Conservation (phyloP, 2,797 vertebrate species). For the Oryzias sinensis region DNA sequence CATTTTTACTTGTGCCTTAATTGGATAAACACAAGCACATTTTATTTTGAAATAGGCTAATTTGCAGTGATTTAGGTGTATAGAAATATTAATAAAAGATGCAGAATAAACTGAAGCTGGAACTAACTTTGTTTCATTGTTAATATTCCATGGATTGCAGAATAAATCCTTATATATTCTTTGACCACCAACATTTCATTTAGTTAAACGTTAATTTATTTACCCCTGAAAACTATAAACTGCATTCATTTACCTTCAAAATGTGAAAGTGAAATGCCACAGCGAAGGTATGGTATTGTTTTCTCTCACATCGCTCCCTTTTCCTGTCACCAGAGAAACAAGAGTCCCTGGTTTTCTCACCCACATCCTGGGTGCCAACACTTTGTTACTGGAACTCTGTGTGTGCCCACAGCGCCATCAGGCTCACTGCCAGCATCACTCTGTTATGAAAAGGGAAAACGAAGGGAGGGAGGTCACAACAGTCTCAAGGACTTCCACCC, state of each 20-base stretch:
- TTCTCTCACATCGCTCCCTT: constrained; percentile 11
- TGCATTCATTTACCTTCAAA: constrained; percentile 14
- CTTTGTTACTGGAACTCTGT: constrained; percentile 41
- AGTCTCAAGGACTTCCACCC: constrained; percentile 50
- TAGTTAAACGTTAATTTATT: constrained; percentile 10
- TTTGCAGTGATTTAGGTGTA: too few species aligned
- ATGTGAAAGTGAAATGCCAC: constrained; percentile 52
- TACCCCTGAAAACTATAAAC: too few species aligned
- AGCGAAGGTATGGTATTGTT: neutral
- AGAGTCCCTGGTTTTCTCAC: constrained; percentile 59
- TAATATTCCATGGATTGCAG: too few species aligned
- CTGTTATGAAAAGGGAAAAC: constrained; percentile 25
- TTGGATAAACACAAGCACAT: too few species aligned
- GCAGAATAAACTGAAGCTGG: too few species aligned
- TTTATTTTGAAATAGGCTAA: too few species aligned
- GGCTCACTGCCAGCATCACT: constrained; percentile 35
- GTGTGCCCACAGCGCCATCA: constrained; percentile 24
- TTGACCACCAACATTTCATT: constrained; percentile 1
- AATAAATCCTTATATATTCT: too few species aligned
- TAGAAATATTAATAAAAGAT: too few species aligned
- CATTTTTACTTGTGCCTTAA: too few species aligned
- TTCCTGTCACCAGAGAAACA: constrained; percentile 23
- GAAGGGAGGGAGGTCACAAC: constrained; percentile 17
- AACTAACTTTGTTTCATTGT: too few species aligned
- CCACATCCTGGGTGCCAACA: constrained; percentile 50